Base-by-base conservation (phyloP, 1,140 invertebrate species). In the Sycobia sp. region DNA sequence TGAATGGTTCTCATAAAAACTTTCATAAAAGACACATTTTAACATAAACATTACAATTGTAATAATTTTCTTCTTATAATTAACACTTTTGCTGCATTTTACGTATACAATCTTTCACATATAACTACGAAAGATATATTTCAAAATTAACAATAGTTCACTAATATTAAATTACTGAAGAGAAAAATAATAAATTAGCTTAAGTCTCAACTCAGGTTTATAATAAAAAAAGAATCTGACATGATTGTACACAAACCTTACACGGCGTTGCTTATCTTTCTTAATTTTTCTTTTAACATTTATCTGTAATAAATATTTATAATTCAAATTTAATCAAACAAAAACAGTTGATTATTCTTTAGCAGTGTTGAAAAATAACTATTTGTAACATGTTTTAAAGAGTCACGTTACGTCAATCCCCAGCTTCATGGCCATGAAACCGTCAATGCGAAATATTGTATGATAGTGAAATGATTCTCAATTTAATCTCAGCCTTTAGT, bases 361-460 rank as follows among this genome's bases (percentile, higher is more conserved):
- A 34, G n/a, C 10, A 53, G 38, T 44, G 61, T 51, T 11, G 51
- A 66, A 44, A 60, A 66, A 54, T 13, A 51, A 56, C 13, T 34
- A 11, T 41, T 50, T 61, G 18, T 60, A 49, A 61, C 53, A 39
- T 49, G 23, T 39, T 62, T 62, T 29, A 39, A 56, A 65, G 58
- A 46, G 38, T n/a, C 46, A 66, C 13, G 51, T 56, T 55, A 55
- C 34, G 44, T 66, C 65, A 51, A 66, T 66, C 57, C 64, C 57
- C 57, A 66, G 57, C 63, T 61, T 55, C 53, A 56, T 59, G 23
- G 36, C 32, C 44, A 62, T 46, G 47, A 57, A 66, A 66, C 47
- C 54, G 39, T 62, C 51, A 36, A 55, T 62, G 18, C 20, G 36
- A 65, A 56, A 66, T 59, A 66, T 51, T 57, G 59, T n/a, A n/a